phyloP scores from a whole-genome alignment of 2,113 vertebrate species.

The Phalacrocorax carbo region DNA sequence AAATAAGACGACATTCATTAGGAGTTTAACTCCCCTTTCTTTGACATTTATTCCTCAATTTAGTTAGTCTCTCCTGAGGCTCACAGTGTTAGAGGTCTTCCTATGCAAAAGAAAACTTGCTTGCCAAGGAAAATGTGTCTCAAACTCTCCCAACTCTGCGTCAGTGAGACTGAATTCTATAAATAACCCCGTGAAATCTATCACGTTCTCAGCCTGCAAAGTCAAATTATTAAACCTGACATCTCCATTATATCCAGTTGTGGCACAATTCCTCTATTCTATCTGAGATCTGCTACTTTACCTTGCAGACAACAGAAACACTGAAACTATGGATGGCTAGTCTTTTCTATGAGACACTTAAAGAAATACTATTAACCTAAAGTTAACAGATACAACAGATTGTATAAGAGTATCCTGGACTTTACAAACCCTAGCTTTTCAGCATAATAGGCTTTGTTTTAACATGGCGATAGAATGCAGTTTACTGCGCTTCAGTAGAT shows the following conservation, averaged over 20 bases:
- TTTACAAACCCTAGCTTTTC: not conserved
- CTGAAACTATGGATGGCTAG: not conserved
- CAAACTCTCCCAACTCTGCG: slow-evolving; percentile 31
- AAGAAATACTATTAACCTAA: not conserved
- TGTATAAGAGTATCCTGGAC: not conserved
- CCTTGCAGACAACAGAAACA: not conserved
- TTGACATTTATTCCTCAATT: slow-evolving; percentile 26
- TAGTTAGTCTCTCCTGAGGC: slow-evolving; percentile 38
- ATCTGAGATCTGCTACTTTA: not conserved
- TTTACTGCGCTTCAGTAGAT: not conserved
- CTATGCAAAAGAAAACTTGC: slow-evolving; percentile 27
- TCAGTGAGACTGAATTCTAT: slow-evolving; percentile 51
- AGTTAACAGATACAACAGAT: not conserved
- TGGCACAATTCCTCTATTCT: slow-evolving; percentile 1
- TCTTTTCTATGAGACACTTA: not conserved
- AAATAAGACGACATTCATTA: slow-evolving; percentile 23
- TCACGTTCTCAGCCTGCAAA: slow-evolving; percentile 51
- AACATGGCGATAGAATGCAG: fast-evolving
- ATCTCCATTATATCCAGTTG: slow-evolving; percentile 53
- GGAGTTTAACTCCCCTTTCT: slow-evolving; percentile 10
- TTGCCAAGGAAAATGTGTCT: slow-evolving; percentile 46
- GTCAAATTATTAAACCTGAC: slow-evolving; percentile 66
- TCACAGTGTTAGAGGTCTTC: not conserved
- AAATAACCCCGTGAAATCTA: slow-evolving; percentile 68
- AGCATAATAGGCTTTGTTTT: not conserved